Evolutionary conservation across 2,888 invertebrate species (phyloP), one percentile per base, ranked within the genome.

Genomic region (Mimas tiliae): DNA sequence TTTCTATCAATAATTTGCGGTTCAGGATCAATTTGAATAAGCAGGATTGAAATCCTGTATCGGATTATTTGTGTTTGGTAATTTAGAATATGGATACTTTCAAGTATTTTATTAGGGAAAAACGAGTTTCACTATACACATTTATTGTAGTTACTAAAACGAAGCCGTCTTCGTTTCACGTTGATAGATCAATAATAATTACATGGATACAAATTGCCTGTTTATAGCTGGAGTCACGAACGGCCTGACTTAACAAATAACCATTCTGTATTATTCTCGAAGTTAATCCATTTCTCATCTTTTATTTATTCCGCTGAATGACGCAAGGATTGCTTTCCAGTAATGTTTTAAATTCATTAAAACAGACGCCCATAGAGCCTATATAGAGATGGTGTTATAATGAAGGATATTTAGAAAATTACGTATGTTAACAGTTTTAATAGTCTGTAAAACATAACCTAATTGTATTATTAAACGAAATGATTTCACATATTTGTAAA

Each of bases 121-220:
- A 3, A 27, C 1, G 27, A 4, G 27, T 27, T 27, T 27, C 27
- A 27, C 27, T 38, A 38, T 9, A 38, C 7, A 38, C 2, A 9
- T 38, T 38, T 38, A 38, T 7, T 38, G 3, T 9, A 38, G 38
- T 38, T 38, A 42, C 12, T 16, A 55, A n/a, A 19, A 58, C 38
- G 19, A 53, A n/a, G 11, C 19, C 8, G 12, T 14, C 12, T 16
- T 58, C 12, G 16, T 16, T 38, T 38, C 4, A n/a, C 16, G 34
- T 12, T 55, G 9, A 33, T 53, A 33, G 42, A 58, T 42, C 58
- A 42, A 58, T 58, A 58, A n/a, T n/a, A n/a, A n/a, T 58, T 38
- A 42, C 58, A 38, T 58, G 42, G 12, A 16, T 19, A 42, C 58
- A 58, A 58, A 42, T 42, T 42, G 19, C 12, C 12, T 42, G 38